A percentile compares a stretch with the other conserved stretches of the same genome.
phyloP scores from a whole-genome alignment of 1,140 invertebrate species.

The Platorchestia sp. region DNA sequence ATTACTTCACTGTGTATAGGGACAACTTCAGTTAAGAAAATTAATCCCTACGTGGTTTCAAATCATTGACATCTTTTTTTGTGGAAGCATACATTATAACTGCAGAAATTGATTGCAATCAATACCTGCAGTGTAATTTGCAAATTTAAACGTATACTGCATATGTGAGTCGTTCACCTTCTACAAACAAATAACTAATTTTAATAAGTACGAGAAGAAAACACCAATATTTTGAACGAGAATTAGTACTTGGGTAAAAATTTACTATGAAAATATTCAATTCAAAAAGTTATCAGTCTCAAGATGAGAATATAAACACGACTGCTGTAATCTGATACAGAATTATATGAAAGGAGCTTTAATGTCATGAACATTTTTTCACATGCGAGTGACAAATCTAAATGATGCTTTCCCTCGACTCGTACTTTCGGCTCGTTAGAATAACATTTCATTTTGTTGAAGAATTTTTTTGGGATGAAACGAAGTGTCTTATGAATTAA shows the following conservation, averaged over 20 bases:
- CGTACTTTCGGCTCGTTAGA: background rate
- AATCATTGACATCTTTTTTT: background rate
- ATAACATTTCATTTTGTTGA: background rate
- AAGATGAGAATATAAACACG: background rate
- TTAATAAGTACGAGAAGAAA: background rate
- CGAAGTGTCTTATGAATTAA: background rate
- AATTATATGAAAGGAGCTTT: background rate
- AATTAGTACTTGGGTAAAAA: background rate
- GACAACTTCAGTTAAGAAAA: background rate
- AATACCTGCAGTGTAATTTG: background rate
- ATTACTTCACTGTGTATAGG: background rate
- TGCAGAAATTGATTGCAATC: background rate
- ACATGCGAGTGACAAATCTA: background rate
- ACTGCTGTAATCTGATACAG: background rate
- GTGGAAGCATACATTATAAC: background rate
- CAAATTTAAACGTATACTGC: background rate
- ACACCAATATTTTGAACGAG: background rate
- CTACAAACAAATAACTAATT: background rate
- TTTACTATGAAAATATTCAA: background rate
- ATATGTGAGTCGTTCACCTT: too few relatives aligned
- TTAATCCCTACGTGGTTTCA: background rate
- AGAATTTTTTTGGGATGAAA: background rate
- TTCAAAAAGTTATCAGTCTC: background rate
- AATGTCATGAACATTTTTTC: background rate
- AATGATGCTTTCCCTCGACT: background rate